These are phyloP conservation scores for Corvus hawaiiensis DNA, from an alignment of 2,113 vertebrate genomes.

Conservation along the genomic window DNA sequence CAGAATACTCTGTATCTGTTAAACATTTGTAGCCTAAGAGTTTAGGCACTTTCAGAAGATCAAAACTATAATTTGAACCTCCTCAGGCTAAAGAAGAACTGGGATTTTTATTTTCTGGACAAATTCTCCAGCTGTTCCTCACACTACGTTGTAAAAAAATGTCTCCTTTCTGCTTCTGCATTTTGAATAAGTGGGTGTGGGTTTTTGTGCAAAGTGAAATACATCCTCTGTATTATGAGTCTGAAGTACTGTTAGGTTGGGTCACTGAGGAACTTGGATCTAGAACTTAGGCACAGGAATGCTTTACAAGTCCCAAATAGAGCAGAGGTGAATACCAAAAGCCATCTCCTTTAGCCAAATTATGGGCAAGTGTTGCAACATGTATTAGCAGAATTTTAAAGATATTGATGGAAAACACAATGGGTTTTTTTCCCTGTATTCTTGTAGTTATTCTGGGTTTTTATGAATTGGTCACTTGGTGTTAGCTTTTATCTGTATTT, in stretches of 20 bases:
- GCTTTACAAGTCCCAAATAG: neutral
- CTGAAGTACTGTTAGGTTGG: neutral
- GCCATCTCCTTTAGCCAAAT: neutral
- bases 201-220: neutral
- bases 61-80: neutral
- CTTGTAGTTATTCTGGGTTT: rapidly evolving
- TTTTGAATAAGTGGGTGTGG: neutral
- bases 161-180: neutral
- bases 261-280: neutral
- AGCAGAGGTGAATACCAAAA: neutral
- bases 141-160: neutral
- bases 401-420: neutral
- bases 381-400: neutral
- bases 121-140: neutral
- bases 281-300: neutral
- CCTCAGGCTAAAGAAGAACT: neutral
- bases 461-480: neutral
- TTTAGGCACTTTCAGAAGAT: neutral
- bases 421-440: neutral
- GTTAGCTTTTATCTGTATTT: neutral
- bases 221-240: neutral
- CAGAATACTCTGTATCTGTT: neutral
- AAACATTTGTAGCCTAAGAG: neutral
- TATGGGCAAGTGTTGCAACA: neutral
- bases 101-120: neutral